These are phyloP conservation scores for Turritopsis rubra DNA, from an alignment of 30 jellyfish, hydroid and myxozoan genomes.

Conservation along the genomic window DNA sequence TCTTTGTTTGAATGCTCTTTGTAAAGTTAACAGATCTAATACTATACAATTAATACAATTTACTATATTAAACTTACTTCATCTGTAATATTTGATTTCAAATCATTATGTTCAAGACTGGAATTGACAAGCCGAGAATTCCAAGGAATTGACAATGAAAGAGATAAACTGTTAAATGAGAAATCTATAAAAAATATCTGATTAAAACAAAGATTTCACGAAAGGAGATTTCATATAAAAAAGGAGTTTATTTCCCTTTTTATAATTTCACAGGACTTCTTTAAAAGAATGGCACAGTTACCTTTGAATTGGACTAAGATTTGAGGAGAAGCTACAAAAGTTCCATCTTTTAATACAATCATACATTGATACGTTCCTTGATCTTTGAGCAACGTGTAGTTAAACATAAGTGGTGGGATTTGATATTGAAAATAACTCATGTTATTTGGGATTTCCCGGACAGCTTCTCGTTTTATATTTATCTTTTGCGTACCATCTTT, in stretches of 20 bases:
- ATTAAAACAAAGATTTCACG: too few relatives aligned
- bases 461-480: neutral
- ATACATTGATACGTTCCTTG: neutral
- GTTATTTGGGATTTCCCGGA: neutral
- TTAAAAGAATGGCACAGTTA: neutral
- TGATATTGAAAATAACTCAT: neutral
- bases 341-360: neutral
- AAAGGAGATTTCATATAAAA: too few relatives aligned
- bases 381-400: neutral
- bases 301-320: neutral
- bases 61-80: neutral
- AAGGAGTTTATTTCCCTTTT: too few relatives aligned
- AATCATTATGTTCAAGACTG: neutral
- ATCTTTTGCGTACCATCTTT: neutral
- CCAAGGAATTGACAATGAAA: neutral
- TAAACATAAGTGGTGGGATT: neutral
- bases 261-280: neutral
- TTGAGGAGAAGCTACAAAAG: neutral
- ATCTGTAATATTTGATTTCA: neutral
- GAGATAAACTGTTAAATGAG: neutral
- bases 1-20: too few relatives aligned
- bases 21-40: too few relatives aligned
- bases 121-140: neutral
- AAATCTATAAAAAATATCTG: too few relatives aligned
- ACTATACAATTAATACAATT: too few relatives aligned